Conservation (phyloP, 2,797 vertebrate genomes). For the Buphagus erythrorhynchus region DNA sequence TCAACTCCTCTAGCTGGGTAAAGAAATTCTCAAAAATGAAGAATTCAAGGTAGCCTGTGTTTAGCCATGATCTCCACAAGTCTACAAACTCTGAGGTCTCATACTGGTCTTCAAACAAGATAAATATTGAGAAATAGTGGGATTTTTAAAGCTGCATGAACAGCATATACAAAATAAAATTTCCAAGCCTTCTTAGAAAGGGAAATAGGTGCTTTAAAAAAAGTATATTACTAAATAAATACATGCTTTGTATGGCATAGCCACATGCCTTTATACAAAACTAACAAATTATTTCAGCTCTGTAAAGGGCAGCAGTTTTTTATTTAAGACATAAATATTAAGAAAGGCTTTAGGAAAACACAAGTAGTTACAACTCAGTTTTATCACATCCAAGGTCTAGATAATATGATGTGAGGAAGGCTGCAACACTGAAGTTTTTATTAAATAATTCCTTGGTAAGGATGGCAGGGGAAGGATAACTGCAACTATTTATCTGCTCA, state of each 20-base stretch:
- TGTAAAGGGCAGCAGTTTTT: background rate
- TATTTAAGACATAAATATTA: background rate
- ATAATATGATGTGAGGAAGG: background rate
- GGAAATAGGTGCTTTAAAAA: background rate
- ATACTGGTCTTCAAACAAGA: background rate
- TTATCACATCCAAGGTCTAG: background rate
- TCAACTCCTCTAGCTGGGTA: rapidly evolving
- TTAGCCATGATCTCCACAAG: background rate
- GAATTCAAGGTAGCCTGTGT: background rate
- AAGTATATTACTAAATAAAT: background rate
- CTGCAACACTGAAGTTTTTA: too few relatives aligned
- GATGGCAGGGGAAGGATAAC: background rate
- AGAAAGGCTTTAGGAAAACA: background rate
- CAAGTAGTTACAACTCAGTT: background rate
- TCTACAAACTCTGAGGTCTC: background rate
- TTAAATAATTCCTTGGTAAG: background rate
- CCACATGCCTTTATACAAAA: background rate
- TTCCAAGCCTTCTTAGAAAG: background rate
- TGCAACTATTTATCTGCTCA: background rate
- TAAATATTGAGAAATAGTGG: background rate
- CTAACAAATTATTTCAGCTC: background rate
- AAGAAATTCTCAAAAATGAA: background rate
- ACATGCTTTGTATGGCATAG: background rate
- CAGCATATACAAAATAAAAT: background rate
- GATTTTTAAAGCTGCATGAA: background rate